Conservation (phyloP, 1,140 invertebrate species). For the Bombus waltoni region DNA sequence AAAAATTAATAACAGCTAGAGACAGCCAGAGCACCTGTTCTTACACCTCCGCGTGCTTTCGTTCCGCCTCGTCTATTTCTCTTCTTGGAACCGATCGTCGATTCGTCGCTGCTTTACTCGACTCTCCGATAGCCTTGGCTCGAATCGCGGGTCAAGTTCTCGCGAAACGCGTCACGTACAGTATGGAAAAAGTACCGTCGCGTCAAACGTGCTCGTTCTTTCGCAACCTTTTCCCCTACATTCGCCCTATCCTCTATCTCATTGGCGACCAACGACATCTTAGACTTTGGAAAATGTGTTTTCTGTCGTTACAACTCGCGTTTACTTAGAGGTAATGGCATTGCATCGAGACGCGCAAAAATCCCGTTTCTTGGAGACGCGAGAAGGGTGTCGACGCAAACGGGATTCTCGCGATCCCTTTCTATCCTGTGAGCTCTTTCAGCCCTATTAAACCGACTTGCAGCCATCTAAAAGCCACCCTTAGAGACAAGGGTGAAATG, state of each 20-base stretch:
- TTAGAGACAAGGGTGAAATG: background rate
- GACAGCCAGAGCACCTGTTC: background rate
- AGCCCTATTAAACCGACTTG: slow-evolving; percentile 3
- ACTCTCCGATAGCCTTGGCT: background rate
- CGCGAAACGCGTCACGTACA: background rate
- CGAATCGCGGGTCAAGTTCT: background rate
- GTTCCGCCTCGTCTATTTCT: background rate
- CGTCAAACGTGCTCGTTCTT: background rate
- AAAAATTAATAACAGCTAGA: background rate
- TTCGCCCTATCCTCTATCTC: background rate
- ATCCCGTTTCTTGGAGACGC: background rate
- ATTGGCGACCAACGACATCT: background rate
- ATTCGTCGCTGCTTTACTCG: background rate
- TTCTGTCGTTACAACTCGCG: background rate
- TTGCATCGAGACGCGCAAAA: background rate
- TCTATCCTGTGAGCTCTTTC: background rate
- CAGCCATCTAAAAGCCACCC: too few species aligned
- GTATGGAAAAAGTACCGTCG: background rate
- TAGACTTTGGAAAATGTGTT: background rate
- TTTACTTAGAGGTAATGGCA: background rate
- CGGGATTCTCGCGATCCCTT: slow-evolving; percentile 1
- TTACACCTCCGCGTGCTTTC: background rate
- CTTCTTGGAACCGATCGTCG: background rate
- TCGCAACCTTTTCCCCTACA: background rate
- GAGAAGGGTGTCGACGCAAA: slow-evolving; percentile 8